Evolutionary conservation across 2,888 invertebrate genomes (phyloP), one percentile per base, ranked within the genome.

Genomic region (Exocentrus adspersus): DNA sequence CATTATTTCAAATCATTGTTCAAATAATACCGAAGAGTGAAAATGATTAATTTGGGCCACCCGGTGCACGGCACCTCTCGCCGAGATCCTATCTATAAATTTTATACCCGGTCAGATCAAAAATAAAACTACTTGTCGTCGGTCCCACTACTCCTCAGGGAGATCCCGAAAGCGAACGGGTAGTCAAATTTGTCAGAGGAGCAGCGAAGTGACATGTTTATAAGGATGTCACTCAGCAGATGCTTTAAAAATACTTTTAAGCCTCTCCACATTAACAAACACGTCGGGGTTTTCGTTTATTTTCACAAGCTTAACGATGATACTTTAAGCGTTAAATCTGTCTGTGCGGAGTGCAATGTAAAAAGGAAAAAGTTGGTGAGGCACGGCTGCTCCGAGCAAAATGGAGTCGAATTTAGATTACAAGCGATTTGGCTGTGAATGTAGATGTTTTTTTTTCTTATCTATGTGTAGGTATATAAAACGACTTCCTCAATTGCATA

Each of bases 21-120:
- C n/a, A n/a, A n/a, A n/a, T n/a, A n/a, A n/a, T n/a, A n/a, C n/a
- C n/a, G n/a, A n/a, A n/a, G n/a, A n/a, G n/a, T n/a, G n/a, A n/a
- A n/a, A n/a, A n/a, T n/a, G n/a, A n/a, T n/a, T 14, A 37, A 37
- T 37, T 37, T 37, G 37, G 6, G 12, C 12, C 37, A 12, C 37
- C 37, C 37, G 37, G 45, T 20, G 21, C 1, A n/a, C 14, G 12
- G 9, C 41, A n/a, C 3, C 2, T 12, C 21, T 19, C 14, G 12
- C 45, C 45, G 9, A 12, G n/a, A 21, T n/a, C 20, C 20, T 19
- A 45, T 19, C 20, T 14, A 5, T 37, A n/a, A 3, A 9, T 20
- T 45, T n/a, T 45, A 45, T 19, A 20, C 19, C 45, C 45, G n/a
- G n/a, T 21, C 45, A 45, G 45, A 19, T 45, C 21, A 45, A 45